Evolutionary conservation across 2,113 vertebrate species (phyloP).

Genomic region (Strix uralensis): DNA sequence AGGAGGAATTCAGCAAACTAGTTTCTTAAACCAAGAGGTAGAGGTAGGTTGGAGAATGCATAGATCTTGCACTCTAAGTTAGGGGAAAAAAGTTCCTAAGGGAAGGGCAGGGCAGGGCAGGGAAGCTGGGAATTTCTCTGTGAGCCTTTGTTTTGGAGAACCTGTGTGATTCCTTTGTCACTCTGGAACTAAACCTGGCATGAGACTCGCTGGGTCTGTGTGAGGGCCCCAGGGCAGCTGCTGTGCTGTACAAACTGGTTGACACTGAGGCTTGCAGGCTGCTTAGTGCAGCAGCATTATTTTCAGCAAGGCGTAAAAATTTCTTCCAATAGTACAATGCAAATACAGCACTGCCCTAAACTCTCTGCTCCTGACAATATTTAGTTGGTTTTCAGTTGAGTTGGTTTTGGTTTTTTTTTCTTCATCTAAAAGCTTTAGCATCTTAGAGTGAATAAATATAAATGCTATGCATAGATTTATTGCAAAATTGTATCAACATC

Average conservation of each 20-base stretch:
- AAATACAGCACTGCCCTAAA: neutral
- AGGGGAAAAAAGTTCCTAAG: neutral
- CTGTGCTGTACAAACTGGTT: fast-evolving
- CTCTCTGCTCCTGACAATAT: neutral
- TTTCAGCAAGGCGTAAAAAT: neutral
- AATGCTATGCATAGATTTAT: neutral
- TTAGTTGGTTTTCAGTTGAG: neutral
- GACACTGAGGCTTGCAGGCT: neutral
- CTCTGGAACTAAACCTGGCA: neutral
- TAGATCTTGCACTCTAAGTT: neutral
- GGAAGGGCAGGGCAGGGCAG: neutral
- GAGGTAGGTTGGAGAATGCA: neutral
- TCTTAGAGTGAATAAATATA: neutral
- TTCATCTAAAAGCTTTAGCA: neutral
- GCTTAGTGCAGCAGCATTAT: neutral
- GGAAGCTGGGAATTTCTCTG: neutral
- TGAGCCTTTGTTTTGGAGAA: neutral
- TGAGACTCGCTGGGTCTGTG: fast-evolving
- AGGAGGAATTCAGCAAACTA: neutral
- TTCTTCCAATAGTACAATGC: neutral
- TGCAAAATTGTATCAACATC: neutral
- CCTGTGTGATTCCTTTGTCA: neutral
- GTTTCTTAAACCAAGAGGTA: neutral
- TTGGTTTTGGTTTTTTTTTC: neutral
- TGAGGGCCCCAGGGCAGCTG: neutral